phyloP scores from a whole-genome alignment of 2,888 invertebrate species.

The Lysandra coridon region DNA sequence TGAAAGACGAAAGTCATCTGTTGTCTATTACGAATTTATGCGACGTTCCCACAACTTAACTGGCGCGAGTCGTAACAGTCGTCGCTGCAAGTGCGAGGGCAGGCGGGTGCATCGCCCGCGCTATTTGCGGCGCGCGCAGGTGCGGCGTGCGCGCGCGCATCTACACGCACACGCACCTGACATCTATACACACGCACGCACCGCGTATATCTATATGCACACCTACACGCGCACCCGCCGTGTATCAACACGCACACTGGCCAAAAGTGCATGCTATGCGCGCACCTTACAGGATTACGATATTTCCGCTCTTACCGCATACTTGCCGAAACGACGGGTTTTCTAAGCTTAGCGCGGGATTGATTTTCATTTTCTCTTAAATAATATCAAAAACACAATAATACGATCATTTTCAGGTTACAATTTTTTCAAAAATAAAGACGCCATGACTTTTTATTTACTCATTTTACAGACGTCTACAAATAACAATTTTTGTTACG shows the following conservation, averaged over 20 bases:
- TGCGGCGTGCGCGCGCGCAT: slow-evolving; percentile 13
- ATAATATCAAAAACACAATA: not conserved
- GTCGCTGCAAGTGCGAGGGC: slow-evolving; percentile 17
- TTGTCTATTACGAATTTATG: not conserved
- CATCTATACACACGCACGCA: not conserved
- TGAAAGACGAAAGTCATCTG: not conserved
- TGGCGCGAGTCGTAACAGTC: not conserved
- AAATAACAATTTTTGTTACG: not conserved
- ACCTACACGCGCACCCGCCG: not conserved
- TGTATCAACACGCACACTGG: not conserved
- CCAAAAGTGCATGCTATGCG: not conserved
- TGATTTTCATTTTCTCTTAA: not conserved
- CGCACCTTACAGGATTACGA: slow-evolving; percentile 9
- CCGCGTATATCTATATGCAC: not conserved
- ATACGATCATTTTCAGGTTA: too few relatives aligned
- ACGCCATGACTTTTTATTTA: not conserved
- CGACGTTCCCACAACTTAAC: not conserved
- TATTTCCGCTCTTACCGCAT: not conserved
- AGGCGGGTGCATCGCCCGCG: slow-evolving; percentile 28
- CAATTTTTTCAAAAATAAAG: not conserved
- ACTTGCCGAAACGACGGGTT: not conserved
- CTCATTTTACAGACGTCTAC: not conserved
- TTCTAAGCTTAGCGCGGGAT: not conserved
- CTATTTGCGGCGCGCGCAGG: slow-evolving; percentile 25
- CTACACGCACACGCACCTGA: not conserved